Evolutionary conservation across 2,113 vertebrate species (phyloP), one percentile per base, ranked within the genome.

Genomic region (Festucalex cinctus): DNA sequence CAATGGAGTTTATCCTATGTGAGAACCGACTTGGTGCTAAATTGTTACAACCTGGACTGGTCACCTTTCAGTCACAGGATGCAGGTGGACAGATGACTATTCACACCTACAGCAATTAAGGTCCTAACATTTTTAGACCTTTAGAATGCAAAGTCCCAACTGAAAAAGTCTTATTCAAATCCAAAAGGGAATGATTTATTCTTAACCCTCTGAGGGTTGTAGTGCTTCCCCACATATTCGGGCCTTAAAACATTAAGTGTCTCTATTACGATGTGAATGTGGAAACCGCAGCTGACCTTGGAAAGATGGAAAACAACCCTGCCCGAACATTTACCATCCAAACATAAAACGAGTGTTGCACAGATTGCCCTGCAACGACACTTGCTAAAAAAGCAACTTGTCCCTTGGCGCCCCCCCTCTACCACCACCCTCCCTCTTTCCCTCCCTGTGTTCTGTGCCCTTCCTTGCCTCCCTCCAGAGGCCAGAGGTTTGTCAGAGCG

Each of bases 301-400:
- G 9, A 58, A 62, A 6, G 14, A 59, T 6, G 16, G 5, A 43
- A 6, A 57, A 54, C 32, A 43, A 32, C 36, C 48, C 35, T 9
- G 64, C 46, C 65, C 43, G 7, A 76, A 72, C 57, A 72, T 49
- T 51, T 35, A 46, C 63, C 28, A 62, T 77, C 66, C 39, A 39
- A 75, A 67, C 68, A 63, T 59, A n/a, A 66, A 60, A 63, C 37
- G 69, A 71, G 57, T 28, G 17, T 46, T 1, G 19, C 19, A 71
- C 28, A 75, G 69, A 76, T 51, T 79, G 75, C 78, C 80, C 68
- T 83, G 85, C 83, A 85, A 88, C 94, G 93, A 91, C 93, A 93
- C 91, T 93, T 93, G 83, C 92, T 92, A 81, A 88, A 19, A 85
- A 94, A 94, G 95, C 93, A 93, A 94, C 88, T 91, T 37, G 86